Percentiles rank a stretch among this genome's conserved stretches.
phyloP scores from a whole-genome alignment of 2,113 vertebrate species.

The Leucosticte australis region DNA sequence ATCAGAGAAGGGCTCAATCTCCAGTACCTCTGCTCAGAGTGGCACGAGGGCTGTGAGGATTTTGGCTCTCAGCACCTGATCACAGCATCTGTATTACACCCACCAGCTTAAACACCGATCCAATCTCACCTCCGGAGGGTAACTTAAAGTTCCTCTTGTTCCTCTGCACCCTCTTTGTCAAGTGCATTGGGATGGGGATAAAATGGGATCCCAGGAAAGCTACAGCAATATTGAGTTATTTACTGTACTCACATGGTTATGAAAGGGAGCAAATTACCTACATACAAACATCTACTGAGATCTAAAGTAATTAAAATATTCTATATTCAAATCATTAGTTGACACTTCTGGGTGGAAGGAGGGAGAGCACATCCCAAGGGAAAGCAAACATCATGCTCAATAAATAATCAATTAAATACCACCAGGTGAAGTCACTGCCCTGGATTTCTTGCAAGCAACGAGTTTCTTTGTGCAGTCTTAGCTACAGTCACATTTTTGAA shows the following conservation, averaged over 20 bases:
- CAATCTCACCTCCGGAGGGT: constrained; percentile 16
- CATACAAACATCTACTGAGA: neutral
- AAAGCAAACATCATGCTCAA: neutral
- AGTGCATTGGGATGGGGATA: neutral
- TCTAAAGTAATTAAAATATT: neutral
- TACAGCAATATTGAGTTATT: neutral
- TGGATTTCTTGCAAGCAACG: neutral
- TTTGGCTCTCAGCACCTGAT: constrained; percentile 45
- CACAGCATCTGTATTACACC: constrained; percentile 56
- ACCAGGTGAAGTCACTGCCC: constrained; percentile 19
- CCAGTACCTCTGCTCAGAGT: constrained; percentile 58
- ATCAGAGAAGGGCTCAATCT: constrained; percentile 69
- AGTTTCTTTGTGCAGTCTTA: neutral
- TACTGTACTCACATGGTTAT: accelerated
- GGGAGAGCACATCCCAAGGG: neutral
- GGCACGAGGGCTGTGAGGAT: constrained; percentile 14
- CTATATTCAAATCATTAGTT: neutral
- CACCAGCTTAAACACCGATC: constrained; percentile 6
- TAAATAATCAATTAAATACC: constrained; percentile 13
- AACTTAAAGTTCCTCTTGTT: neutral
- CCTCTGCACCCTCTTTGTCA: neutral
- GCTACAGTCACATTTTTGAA: neutral
- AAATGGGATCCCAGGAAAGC: neutral
- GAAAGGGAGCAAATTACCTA: neutral
- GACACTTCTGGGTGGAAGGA: neutral